Percentiles rank a stretch among this genome's conserved stretches.
Conservation (phyloP, 1,140 invertebrate species). For the Centruroides sculpturatus region DNA sequence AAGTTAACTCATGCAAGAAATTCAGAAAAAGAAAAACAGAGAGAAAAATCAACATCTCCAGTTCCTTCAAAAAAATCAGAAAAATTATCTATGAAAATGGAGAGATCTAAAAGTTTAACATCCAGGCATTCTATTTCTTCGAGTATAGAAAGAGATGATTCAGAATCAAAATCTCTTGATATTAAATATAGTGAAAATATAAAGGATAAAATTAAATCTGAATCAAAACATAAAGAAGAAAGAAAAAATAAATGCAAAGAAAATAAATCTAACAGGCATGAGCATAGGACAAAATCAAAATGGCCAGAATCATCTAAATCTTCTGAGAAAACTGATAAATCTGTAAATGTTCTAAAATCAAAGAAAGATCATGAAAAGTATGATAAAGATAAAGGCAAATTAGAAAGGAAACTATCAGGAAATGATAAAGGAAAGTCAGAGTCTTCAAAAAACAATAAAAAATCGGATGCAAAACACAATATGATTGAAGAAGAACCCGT, state of each 20-base stretch:
- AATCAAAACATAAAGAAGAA: conserved; percentile 24
- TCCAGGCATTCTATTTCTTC: neutral
- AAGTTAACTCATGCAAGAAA: conserved; percentile 32
- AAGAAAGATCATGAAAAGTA: conserved; percentile 19
- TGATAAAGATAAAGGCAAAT: conserved; percentile 18
- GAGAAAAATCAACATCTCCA: conserved; percentile 2
- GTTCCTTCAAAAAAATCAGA: neutral
- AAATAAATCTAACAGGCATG: conserved; percentile 22
- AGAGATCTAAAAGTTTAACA: conserved; percentile 3
- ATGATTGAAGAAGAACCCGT: conserved; percentile 76
- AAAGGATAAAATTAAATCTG: conserved; percentile 22
- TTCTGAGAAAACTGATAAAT: conserved; percentile 15
- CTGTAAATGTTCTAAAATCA: neutral
- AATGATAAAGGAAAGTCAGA: conserved; percentile 13
- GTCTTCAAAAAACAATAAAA: too few species aligned
- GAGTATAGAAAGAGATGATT: too few species aligned
- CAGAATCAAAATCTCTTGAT: too few species aligned
- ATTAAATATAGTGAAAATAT: too few species aligned
- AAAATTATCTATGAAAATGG: conserved; percentile 14
- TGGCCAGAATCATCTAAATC: conserved; percentile 2
- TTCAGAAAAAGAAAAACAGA: too few species aligned
- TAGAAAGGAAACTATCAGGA: conserved; percentile 20
- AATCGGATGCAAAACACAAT: conserved; percentile 22
- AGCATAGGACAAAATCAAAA: conserved; percentile 10
- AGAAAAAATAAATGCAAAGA: conserved; percentile 22